These are phyloP conservation scores for Dermochelys coriacea DNA, from an alignment of 2,797 vertebrate species.

Conservation along the genomic window DNA sequence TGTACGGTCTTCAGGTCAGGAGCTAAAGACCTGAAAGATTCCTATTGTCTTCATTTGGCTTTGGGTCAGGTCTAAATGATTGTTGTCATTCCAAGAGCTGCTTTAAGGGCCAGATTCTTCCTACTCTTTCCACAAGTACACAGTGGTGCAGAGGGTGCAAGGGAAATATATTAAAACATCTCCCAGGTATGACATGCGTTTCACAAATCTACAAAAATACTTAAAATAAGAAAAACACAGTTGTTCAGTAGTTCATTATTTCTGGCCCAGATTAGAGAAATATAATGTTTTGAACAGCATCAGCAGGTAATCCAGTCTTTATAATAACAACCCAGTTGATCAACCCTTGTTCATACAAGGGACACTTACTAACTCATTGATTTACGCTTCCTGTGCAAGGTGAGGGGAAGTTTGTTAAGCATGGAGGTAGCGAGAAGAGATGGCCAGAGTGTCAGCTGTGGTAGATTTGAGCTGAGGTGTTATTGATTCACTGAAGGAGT, in stretches of 20 bases:
- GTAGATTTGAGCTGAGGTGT: not conserved
- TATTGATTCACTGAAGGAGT: not conserved
- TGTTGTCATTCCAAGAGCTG: not conserved
- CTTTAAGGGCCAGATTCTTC: not conserved
- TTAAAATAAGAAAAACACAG: not conserved
- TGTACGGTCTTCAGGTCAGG: not conserved
- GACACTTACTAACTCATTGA: not conserved
- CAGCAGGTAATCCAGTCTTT: not conserved
- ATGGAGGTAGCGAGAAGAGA: not conserved
- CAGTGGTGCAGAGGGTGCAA: not conserved
- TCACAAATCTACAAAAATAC: not conserved
- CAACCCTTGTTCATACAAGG: not conserved
- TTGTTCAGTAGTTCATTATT: accelerated
- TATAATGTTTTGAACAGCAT: not conserved
- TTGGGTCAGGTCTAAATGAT: not conserved
- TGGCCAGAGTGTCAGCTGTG: not conserved
- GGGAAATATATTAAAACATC: not conserved
- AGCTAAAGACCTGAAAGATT: not conserved
- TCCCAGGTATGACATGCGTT: not conserved
- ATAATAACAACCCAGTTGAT: not conserved
- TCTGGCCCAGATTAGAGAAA: not conserved
- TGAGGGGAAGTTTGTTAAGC: not conserved
- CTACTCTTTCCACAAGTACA: not conserved
- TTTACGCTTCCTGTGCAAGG: not conserved
- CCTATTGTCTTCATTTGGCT: not conserved